Conservation (phyloP, 2,888 invertebrate genomes). For the Isotomurus palustris region DNA sequence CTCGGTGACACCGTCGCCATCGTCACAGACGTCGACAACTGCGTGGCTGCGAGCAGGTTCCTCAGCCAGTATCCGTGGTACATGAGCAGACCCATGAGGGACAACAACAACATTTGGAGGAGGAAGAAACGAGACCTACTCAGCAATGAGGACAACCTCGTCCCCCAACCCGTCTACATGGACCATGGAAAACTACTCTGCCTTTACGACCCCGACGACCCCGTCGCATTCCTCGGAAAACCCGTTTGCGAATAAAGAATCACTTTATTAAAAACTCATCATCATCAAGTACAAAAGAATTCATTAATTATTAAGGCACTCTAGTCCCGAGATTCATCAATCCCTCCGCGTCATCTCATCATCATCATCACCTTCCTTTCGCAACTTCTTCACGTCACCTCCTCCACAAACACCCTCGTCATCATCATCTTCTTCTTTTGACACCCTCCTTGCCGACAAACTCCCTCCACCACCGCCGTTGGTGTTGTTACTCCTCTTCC, state of each 20-base stretch:
- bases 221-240: constrained; percentile 3
- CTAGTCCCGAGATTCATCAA: no score
- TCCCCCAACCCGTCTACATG: neutral
- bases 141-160: neutral
- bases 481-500: no score
- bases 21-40: constrained; percentile 16
- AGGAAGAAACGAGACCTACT: neutral
- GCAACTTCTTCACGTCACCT: no score
- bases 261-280: neutral
- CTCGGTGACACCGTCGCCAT: constrained; percentile 12
- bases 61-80: constrained; percentile 20
- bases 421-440: no score
- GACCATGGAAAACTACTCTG: neutral
- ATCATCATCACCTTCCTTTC: no score
- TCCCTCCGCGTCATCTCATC: no score
- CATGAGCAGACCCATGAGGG: constrained; percentile 6
- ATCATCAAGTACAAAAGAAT: no score
- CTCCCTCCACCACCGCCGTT: no score
- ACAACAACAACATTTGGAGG: neutral
- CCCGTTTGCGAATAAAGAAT: neutral
- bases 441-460: no score
- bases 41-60: constrained; percentile 8
- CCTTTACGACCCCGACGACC: constrained; percentile 5
- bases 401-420: no score
- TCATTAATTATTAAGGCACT: no score